Conservation (phyloP, 2,113 vertebrate species). For the Mastomys natalensis region DNA sequence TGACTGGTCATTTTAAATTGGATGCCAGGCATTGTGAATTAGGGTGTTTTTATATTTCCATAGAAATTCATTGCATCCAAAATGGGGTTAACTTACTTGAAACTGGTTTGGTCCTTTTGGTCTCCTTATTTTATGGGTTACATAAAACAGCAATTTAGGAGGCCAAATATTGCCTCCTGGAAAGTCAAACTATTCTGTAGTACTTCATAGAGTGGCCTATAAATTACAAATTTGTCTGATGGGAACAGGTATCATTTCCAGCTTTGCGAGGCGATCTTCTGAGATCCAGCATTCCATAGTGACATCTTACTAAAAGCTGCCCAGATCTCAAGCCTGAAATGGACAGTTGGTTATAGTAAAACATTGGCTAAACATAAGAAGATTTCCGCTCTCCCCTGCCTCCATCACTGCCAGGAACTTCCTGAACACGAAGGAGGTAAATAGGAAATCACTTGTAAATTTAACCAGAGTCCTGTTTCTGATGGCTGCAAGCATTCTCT, state of each 20-base stretch:
- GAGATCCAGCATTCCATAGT: not conserved
- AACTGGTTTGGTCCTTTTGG: not conserved
- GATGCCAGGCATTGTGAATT: not conserved
- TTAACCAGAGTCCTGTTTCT: not conserved
- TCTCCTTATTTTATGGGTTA: not conserved
- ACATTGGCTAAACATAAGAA: not conserved
- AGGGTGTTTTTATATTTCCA: not conserved
- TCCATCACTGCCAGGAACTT: not conserved
- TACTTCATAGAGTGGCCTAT: not conserved
- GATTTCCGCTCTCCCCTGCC: not conserved
- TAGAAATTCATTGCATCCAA: not conserved
- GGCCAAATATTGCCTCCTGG: not conserved
- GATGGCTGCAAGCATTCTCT: not conserved
- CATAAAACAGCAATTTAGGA: not conserved
- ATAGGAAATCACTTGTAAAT: not conserved
- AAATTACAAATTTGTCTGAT: not conserved
- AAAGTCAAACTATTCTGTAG: not conserved
- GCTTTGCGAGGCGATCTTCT: not conserved
- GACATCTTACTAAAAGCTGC: not conserved
- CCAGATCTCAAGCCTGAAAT: not conserved
- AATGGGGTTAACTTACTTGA: not conserved
- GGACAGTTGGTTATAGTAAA: not conserved
- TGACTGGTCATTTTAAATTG: not conserved
- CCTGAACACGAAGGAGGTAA: not conserved
- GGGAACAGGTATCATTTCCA: not conserved